Percentiles rank a stretch among this genome's conserved stretches.
Evolutionary conservation across 2,888 invertebrate genomes (phyloP).

Genomic region (Drosophila pseudotakahashii): DNA sequence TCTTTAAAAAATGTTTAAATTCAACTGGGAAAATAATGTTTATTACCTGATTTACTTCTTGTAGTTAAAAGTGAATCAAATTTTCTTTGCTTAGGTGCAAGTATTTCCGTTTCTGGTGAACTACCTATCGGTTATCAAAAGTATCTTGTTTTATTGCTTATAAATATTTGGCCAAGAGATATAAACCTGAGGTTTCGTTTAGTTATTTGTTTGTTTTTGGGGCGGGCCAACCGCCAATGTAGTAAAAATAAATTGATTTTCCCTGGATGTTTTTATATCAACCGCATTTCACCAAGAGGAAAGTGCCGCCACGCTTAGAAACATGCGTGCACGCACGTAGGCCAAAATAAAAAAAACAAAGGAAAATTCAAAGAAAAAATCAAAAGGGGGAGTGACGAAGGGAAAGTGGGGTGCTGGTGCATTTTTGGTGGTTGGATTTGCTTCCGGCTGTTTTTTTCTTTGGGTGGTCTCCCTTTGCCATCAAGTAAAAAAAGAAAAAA

Average conservation of each 20-base stretch:
- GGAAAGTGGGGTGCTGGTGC: slow-evolving; percentile 15
- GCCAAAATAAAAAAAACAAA: slow-evolving; percentile 29
- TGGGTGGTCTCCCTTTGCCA: slow-evolving; percentile 3
- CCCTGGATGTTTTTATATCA: slow-evolving; percentile 39
- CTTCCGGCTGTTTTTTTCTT: neutral
- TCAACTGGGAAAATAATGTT: too few species aligned
- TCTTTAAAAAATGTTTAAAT: too few species aligned
- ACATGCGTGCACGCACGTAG: slow-evolving; percentile 66
- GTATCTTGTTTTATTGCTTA: slow-evolving; percentile 18
- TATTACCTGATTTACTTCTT: too few species aligned
- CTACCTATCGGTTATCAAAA: slow-evolving; percentile 12
- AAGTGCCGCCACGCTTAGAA: slow-evolving; percentile 24
- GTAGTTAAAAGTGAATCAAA: too few species aligned
- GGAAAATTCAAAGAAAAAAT: neutral
- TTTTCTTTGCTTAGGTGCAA: neutral
- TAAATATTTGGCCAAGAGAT: slow-evolving; percentile 23
- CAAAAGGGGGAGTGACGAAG: neutral
- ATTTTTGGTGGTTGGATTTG: slow-evolving; percentile 21
- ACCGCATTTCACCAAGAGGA: slow-evolving; percentile 28
- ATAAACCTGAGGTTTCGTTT: slow-evolving; percentile 16
- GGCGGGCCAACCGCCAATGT: slow-evolving; percentile 25
- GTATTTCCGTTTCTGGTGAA: slow-evolving; percentile 3
- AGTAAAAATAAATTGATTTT: slow-evolving; percentile 54
- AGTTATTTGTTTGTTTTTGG: slow-evolving; percentile 6
- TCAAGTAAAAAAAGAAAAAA: neutral